Evolutionary conservation across 1,140 invertebrate species (phyloP).

Genomic region (Popillia japonica): DNA sequence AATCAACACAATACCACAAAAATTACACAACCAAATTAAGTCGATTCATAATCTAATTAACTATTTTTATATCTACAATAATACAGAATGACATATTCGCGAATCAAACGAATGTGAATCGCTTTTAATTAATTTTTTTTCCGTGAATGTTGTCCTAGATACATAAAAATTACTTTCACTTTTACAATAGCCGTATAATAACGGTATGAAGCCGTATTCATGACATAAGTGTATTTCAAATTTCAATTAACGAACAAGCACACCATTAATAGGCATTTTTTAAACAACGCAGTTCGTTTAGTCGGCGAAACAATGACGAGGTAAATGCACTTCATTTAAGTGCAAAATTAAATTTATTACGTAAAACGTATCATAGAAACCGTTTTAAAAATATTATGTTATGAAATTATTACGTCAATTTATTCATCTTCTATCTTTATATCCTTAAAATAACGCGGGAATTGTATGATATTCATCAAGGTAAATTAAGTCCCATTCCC

Average conservation of each 20-base stretch:
- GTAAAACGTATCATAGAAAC: too few relatives aligned
- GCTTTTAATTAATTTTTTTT: neutral
- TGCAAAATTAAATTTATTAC: too few relatives aligned
- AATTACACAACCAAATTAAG: neutral
- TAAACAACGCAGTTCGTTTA: neutral
- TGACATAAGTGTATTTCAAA: neutral
- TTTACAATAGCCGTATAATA: conserved; percentile 2
- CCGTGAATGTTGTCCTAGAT: neutral
- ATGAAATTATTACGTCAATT: too few relatives aligned
- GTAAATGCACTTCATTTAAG: too few relatives aligned
- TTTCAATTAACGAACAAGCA: conserved; percentile 2
- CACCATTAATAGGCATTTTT: neutral
- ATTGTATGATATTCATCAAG: too few relatives aligned
- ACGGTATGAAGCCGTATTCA: neutral
- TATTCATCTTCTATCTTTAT: too few relatives aligned
- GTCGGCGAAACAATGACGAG: neutral
- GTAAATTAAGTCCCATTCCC: too few relatives aligned
- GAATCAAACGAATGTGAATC: conserved; percentile 9
- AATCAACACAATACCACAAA: neutral
- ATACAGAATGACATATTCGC: conserved; percentile 10
- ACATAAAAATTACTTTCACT: conserved; percentile 11
- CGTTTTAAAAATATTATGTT: too few relatives aligned
- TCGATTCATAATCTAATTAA: conserved; percentile 13
- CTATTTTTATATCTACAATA: neutral
- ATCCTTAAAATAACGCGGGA: too few relatives aligned